These are phyloP conservation scores for Mimumesa dahlbomi DNA, from an alignment of 2,888 invertebrate genomes.

Conservation along the genomic window DNA sequence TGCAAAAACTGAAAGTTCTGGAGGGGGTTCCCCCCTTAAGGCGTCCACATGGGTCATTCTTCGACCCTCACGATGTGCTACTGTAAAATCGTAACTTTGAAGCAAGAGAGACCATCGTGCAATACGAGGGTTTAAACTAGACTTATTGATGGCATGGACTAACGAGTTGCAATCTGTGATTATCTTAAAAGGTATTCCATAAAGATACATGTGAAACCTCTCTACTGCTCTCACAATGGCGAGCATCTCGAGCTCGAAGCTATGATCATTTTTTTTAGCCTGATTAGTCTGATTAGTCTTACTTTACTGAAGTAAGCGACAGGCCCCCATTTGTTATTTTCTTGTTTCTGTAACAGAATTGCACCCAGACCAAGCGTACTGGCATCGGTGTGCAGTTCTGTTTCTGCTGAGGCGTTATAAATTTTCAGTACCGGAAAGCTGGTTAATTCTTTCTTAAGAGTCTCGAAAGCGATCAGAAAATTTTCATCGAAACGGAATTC, in stretches of 20 bases:
- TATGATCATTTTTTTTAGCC: neutral
- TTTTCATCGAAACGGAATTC: neutral
- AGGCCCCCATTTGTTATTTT: neutral
- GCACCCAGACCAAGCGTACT: neutral
- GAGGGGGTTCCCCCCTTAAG: too few relatives aligned
- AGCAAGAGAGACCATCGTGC: too few relatives aligned
- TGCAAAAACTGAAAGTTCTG: too few relatives aligned
- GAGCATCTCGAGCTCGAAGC: neutral
- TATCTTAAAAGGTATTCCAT: neutral
- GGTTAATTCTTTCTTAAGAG: neutral
- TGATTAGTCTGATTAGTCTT: too few relatives aligned
- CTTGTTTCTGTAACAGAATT: constrained; percentile 1
- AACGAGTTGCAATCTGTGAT: too few relatives aligned
- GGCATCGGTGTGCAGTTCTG: neutral
- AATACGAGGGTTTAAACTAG: too few relatives aligned
- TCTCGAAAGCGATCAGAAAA: neutral
- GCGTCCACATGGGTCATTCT: too few relatives aligned
- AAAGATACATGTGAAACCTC: neutral
- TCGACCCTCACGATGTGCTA: too few relatives aligned
- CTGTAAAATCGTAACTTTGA: too few relatives aligned
- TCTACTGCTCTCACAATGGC: neutral
- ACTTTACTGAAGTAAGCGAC: neutral
- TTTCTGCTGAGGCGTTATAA: neutral
- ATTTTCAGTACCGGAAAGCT: neutral
- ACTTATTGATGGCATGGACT: too few relatives aligned